Evolutionary conservation across 2,888 invertebrate genomes (phyloP).

Genomic region (Plagiodera versicolora): DNA sequence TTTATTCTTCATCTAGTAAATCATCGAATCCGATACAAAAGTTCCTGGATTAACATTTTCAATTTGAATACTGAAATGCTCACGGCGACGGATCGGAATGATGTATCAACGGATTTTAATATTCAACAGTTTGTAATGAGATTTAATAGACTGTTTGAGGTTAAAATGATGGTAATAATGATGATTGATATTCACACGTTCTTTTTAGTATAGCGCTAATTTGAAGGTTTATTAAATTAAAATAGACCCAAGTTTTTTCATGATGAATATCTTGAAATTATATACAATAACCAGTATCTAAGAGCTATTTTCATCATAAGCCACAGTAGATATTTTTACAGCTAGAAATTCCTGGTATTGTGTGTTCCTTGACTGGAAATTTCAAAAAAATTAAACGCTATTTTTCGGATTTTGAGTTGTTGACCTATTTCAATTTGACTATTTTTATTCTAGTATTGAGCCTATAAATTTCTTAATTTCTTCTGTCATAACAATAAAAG

Average conservation of each 20-base stretch:
- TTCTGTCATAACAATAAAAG: neutral
- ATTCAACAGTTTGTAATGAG: constrained; percentile 45
- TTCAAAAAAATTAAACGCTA: no score
- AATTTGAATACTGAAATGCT: constrained; percentile 4
- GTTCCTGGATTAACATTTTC: constrained; percentile 12
- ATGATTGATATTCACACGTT: constrained; percentile 19
- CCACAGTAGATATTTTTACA: neutral
- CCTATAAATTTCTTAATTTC: neutral
- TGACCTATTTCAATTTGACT: no score
- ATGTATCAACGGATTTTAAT: constrained; percentile 49
- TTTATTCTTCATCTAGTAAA: neutral
- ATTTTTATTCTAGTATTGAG: no score
- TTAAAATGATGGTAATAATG: constrained; percentile 16
- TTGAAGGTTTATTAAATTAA: constrained; percentile 15
- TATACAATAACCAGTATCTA: neutral
- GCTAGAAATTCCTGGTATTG: neutral
- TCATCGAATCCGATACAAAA: neutral
- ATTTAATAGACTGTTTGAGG: constrained; percentile 45
- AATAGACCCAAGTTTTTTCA: neutral
- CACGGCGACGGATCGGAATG: constrained; percentile 22
- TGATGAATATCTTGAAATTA: neutral
- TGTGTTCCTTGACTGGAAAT: no score
- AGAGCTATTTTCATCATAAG: neutral
- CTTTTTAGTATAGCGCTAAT: constrained; percentile 12
- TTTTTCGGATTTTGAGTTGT: no score